These are phyloP conservation scores for Paramisgurnus dabryanus DNA, from an alignment of 2,113 vertebrate species.

Conservation along the genomic window DNA sequence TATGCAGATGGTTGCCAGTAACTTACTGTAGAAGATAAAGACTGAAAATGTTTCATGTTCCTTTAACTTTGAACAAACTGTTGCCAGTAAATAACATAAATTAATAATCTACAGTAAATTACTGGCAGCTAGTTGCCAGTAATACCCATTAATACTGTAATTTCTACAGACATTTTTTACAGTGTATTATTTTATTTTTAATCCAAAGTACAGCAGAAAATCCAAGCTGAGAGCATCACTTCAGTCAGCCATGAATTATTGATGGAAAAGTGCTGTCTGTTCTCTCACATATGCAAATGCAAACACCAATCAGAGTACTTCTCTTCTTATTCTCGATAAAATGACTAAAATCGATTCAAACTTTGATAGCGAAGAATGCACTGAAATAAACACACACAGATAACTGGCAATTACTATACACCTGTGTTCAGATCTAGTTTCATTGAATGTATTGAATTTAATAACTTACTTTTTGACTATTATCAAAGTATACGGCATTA, in stretches of 20 bases:
- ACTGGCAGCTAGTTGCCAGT: too few species aligned
- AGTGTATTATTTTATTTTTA: too few species aligned
- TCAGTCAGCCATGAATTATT: not conserved
- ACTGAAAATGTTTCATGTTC: too few species aligned
- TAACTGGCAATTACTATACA: not conserved
- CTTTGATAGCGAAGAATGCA: not conserved
- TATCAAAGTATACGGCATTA: too few species aligned
- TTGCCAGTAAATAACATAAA: too few species aligned
- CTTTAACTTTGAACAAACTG: too few species aligned
- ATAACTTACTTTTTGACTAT: not conserved
- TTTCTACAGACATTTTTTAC: too few species aligned
- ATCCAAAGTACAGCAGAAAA: too few species aligned
- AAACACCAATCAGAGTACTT: not conserved
- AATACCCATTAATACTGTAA: too few species aligned
- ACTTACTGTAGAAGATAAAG: too few species aligned
- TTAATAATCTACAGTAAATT: too few species aligned
- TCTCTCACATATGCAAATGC: conserved; percentile 19
- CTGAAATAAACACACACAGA: not conserved
- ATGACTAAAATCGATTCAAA: conserved; percentile 3
- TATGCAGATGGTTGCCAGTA: too few species aligned
- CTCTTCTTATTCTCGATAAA: not conserved
- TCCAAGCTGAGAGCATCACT: not conserved
- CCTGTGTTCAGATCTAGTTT: not conserved
- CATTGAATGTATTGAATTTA: conserved; percentile 6
- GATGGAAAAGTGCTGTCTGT: not conserved